Evolutionary conservation across 1,140 invertebrate species (phyloP).

Genomic region (Elymnias hypermnestra): DNA sequence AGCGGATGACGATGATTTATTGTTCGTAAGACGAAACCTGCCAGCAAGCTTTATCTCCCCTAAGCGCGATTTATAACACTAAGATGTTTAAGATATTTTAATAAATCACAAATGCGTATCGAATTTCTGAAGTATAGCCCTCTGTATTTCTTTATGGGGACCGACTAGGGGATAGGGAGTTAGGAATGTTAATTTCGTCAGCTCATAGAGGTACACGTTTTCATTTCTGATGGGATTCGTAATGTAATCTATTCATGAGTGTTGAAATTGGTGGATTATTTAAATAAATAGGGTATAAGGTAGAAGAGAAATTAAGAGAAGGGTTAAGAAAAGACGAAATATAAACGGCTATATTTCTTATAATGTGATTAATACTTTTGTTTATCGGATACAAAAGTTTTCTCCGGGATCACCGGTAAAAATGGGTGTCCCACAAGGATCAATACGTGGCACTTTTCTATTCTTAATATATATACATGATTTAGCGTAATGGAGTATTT

Average conservation of each 20-base stretch:
- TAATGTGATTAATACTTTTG: too few species aligned
- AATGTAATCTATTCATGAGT: slow-evolving; percentile 20
- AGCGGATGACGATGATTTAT: slow-evolving; percentile 62
- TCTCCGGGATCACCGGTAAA: too few species aligned
- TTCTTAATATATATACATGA: too few species aligned
- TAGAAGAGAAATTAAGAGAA: background rate
- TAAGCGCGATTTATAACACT: slow-evolving; percentile 58
- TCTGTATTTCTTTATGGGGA: slow-evolving; percentile 33
- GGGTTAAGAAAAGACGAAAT: background rate
- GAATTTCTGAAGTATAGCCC: slow-evolving; percentile 58
- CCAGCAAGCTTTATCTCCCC: slow-evolving; percentile 48
- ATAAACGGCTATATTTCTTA: too few species aligned
- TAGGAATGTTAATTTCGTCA: slow-evolving; percentile 55
- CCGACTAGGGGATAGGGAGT: slow-evolving; percentile 16
- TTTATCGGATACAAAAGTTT: too few species aligned
- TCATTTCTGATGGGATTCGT: slow-evolving; percentile 22
- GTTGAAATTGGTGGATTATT: slow-evolving; percentile 17
- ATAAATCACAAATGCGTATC: slow-evolving; percentile 70
- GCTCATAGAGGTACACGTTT: slow-evolving; percentile 52
- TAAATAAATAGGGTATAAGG: slow-evolving; percentile 4
- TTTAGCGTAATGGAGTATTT: too few species aligned
- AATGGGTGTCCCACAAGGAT: too few species aligned
- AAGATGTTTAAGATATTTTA: slow-evolving; percentile 64
- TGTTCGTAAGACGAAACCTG: slow-evolving; percentile 55
- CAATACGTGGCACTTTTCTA: too few species aligned